Evolutionary conservation across 2,888 invertebrate species (phyloP), one percentile per base, ranked within the genome.

Genomic region (Polydrusus pterygomalis): DNA sequence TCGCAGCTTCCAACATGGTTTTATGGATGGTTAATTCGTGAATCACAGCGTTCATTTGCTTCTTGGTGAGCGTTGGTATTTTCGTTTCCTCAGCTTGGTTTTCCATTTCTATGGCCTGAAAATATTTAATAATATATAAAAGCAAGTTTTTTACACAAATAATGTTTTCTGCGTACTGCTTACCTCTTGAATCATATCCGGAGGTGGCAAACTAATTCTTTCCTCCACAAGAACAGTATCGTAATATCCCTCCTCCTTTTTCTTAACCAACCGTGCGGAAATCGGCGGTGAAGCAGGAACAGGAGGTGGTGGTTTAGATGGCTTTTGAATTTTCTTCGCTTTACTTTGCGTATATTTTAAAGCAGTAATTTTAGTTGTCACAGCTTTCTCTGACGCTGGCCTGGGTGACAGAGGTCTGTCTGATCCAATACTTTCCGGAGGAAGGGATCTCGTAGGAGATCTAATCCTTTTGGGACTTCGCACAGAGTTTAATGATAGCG

Each of bases 141-240:
- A 34, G n/a, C 9, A 7, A 34, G 2, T 34, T 34, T 34, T 34
- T 34, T 25, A 25, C 25, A 25, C 25, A 25, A 25, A 5, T 25
- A 3, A 5, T 25, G n/a, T n/a, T n/a, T 25, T 25, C 25, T 25
- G 25, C 25, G 25, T 40, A 7, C 10, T 58, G 15, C 30, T 69
- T 70, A 77, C 77, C 85, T 93, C 92, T 78, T 92, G 91, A 0
- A 93, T 90, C 90, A 92, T 91, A 83, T 92, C 92, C 0, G 92
- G 91, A 79, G 82, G 88, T 76, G 82, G 87, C 79, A 80, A 67
- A 51, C 40, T 65, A 43, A 38, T 45, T 45, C 70, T 54, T 15
- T 9, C 70, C 34, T 80, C 78, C 13, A 20, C 70, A 2, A 80
- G 78, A 10, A 82, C 79, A 0, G 79, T 81, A 47, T 82, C 81